phyloP scores from a whole-genome alignment of 2,113 vertebrate genomes.

The Gambusia holbrooki region DNA sequence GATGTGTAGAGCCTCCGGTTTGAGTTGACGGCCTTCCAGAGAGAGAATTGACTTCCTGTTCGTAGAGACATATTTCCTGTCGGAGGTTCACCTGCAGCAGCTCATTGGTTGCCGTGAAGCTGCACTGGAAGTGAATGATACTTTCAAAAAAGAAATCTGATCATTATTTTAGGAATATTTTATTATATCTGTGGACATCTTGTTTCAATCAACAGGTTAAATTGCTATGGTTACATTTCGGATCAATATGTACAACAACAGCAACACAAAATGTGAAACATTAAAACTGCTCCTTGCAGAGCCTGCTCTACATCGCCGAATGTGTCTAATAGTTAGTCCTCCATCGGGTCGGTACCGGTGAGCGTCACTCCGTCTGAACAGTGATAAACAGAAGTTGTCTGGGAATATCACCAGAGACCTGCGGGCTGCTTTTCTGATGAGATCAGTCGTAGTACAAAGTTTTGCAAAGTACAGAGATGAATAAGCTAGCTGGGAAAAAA shows the following conservation, averaged over 20 bases:
- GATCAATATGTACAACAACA: conserved; percentile 82
- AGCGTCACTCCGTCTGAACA: conserved; percentile 1
- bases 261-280: conserved; percentile 71
- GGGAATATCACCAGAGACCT: conserved; percentile 19
- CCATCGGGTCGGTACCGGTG: conserved; percentile 50
- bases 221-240: conserved; percentile 80
- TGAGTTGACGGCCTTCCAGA: too few relatives aligned
- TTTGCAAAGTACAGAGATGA: not conserved
- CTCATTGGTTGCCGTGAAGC: too few relatives aligned
- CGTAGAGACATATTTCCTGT: too few relatives aligned
- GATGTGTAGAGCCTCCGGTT: too few relatives aligned
- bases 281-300: conserved; percentile 58
- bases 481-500: not conserved
- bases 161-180: conserved; percentile 69
- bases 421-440: conserved; percentile 1
- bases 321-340: conserved; percentile 75
- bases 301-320: conserved; percentile 77
- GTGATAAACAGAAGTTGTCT: conserved; percentile 24
- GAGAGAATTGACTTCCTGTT: too few relatives aligned
- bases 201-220: conserved; percentile 76
- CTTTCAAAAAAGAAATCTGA: too few relatives aligned
- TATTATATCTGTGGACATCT: conserved; percentile 77
- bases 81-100: too few relatives aligned
- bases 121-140: too few relatives aligned
- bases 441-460: too few relatives aligned